Base-by-base conservation (phyloP, 2,888 invertebrate species). In the Monochamus alternatus region DNA sequence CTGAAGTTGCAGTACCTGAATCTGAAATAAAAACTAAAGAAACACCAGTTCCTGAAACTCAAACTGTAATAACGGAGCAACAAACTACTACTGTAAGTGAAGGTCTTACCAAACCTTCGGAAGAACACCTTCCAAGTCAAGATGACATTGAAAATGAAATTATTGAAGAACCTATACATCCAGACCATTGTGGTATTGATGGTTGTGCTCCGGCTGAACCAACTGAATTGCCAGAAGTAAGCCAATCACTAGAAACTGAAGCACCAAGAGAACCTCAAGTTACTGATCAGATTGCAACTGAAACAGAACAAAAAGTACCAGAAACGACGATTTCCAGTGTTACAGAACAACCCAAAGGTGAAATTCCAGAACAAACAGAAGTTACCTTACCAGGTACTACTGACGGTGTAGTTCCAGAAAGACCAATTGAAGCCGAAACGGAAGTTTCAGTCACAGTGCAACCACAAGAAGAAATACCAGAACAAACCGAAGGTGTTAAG, bases 171-270 rank as follows among this genome's bases (percentile, higher is more conserved):
- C 67, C 70, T 8, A 77, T 76, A 58, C 30, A 77, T 44, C 70
- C 78, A 12, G 75, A 74, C 64, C 66, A 80, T 22, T 80, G 81
- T 74, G 78, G 63, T 5, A 66, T 62, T 69, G 74, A 80, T 58
- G 76, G 75, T 63, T 81, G 81, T 55, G 74, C 51, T 52, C 31
- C 60, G 64, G 75, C 31, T 66, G 31, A 9, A n/a, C 66, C 66
- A 55, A 52, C 66, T 12, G 32, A 47, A 31, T 10, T 14, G 55
- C 55, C 55, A n/a, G 55, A 14, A 55, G 55, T 55, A 14, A 55
- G 22, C n/a, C n/a, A 55, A 14, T 14, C 14, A n/a, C 2, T 14
- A 55, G 55, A 55, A 22, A 12, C 10, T 3, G 14, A 14, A 14
- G n/a, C 55, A 55, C 14, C 10, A 4, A 55, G 3, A 32, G 31